A percentile compares a stretch with the other conserved stretches of the same genome.
Evolutionary conservation across 2,113 vertebrate species (phyloP).

Genomic region (Zingel zingel): DNA sequence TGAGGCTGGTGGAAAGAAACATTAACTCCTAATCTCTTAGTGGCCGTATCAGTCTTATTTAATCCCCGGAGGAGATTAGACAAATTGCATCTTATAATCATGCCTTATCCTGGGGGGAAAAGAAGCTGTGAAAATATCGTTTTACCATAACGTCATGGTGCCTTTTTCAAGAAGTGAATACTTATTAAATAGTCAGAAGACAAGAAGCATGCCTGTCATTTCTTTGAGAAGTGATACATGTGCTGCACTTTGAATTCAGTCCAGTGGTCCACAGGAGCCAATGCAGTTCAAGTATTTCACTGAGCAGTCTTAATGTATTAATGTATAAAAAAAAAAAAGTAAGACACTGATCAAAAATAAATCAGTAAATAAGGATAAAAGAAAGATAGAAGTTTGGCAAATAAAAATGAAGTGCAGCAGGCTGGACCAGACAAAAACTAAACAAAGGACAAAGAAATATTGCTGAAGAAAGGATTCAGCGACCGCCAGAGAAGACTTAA

Average conservation of each 20-base stretch:
- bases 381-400: not conserved
- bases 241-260: constrained; percentile 2
- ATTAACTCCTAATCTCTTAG: constrained; percentile 70
- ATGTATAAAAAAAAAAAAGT: not conserved
- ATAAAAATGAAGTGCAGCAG: not conserved
- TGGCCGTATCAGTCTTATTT: constrained; percentile 72
- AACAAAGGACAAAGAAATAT: not conserved
- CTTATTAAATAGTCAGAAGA: constrained; percentile 22
- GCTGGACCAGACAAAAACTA: not conserved
- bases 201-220: not conserved
- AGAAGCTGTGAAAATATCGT: constrained; percentile 49
- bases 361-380: not conserved
- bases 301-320: not conserved
- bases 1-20: constrained; percentile 46
- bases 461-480: not conserved
- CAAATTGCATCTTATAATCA: constrained; percentile 74
- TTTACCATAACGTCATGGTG: constrained; percentile 12
- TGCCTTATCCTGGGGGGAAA: constrained; percentile 48
- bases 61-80: constrained; percentile 78
- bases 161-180: constrained; percentile 30
- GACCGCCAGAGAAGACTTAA: not conserved
- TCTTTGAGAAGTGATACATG: not conserved
- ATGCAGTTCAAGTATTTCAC: not conserved
- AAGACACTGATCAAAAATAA: not conserved
- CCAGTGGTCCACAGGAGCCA: not conserved